Evolutionary conservation across 2,113 vertebrate genomes (phyloP).

Genomic region (Callopanchax toddi): DNA sequence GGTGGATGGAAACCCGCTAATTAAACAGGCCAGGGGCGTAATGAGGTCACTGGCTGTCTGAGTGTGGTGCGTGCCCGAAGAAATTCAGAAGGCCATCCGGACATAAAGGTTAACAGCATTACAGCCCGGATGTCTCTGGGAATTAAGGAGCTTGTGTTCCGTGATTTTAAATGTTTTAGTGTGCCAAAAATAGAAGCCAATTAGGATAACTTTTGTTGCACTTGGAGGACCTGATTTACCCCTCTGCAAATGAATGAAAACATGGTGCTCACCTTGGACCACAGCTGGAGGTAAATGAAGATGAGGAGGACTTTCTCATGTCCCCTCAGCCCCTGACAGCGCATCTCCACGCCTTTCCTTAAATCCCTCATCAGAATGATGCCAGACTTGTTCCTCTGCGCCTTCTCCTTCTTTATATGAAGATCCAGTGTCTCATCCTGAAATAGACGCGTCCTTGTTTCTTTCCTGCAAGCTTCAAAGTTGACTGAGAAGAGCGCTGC

Average conservation of each 20-base stretch:
- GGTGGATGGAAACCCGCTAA: conserved; percentile 21
- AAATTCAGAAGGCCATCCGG: conserved; percentile 3
- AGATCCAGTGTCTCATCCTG: conserved; percentile 21
- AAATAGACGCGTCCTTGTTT: conserved; percentile 47
- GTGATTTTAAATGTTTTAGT: not conserved
- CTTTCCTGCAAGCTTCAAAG: conserved; percentile 49
- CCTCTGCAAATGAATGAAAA: not conserved
- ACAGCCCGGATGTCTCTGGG: not conserved
- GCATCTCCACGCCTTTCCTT: conserved; percentile 30
- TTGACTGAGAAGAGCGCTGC: conserved; percentile 39
- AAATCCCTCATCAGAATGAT: conserved; percentile 5
- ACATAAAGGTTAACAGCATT: conserved; percentile 4
- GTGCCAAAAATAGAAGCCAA: not conserved
- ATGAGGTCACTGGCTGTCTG: conserved; percentile 29
- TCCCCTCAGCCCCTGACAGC: conserved; percentile 7
- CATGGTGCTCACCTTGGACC: conserved; percentile 45
- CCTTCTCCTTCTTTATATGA: conserved; percentile 6
- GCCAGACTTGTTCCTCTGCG: conserved; percentile 14
- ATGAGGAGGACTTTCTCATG: conserved; percentile 42
- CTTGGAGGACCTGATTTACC: conserved; percentile 16
- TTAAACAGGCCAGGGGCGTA: conserved; percentile 22
- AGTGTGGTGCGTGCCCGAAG: not conserved
- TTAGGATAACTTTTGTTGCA: conserved; percentile 13
- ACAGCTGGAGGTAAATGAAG: conserved; percentile 55
- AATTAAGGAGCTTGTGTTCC: conserved; percentile 9